These are phyloP conservation scores for Antedon mediterranea DNA, from an alignment of 53 echinoderm and acorn worm species.

Conservation along the genomic window DNA sequence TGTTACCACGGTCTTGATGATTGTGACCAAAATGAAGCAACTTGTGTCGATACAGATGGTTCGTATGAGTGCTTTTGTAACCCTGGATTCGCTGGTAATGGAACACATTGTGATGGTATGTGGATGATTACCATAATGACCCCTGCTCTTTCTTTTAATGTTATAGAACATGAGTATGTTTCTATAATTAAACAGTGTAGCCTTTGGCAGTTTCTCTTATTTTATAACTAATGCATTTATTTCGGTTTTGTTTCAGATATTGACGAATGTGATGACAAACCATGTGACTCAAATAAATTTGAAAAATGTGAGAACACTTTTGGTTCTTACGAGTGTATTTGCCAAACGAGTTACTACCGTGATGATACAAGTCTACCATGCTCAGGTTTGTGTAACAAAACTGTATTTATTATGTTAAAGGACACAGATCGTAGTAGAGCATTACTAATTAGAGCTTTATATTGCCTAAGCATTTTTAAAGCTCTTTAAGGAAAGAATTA, in stretches of 20 bases:
- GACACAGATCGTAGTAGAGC: too few relatives aligned
- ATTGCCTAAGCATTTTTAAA: too few relatives aligned
- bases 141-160: not conserved
- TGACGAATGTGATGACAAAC: not conserved
- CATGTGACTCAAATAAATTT: not conserved
- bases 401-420: too few relatives aligned
- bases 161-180: too few relatives aligned
- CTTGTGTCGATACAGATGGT: not conserved
- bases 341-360: not conserved
- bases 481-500: too few relatives aligned
- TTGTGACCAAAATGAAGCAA: not conserved
- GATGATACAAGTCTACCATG: not conserved
- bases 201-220: not conserved
- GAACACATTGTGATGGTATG: conserved; percentile 1
- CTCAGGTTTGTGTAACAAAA: not conserved
- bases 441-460: too few relatives aligned
- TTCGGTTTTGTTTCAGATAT: not conserved
- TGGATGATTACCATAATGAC: not conserved
- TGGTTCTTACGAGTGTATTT: not conserved
- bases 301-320: not conserved
- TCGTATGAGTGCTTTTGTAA: not conserved
- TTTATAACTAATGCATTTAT: not conserved
- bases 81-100: not conserved
- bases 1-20: conserved; percentile 2
- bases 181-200: too few relatives aligned